These are phyloP conservation scores for Dufourea novaeangliae DNA, from an alignment of 1,140 invertebrate species.

Conservation along the genomic window DNA sequence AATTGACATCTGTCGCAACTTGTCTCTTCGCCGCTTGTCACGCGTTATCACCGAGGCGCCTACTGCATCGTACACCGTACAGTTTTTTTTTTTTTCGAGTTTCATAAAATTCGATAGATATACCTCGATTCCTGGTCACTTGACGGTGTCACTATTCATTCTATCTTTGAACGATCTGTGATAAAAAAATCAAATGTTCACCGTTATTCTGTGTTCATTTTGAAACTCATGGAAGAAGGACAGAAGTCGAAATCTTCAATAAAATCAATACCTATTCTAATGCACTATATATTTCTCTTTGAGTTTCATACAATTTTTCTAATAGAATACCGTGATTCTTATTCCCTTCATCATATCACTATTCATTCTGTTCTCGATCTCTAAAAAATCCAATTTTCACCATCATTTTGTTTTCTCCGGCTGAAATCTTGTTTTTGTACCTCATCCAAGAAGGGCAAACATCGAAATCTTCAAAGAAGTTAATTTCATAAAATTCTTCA, in stretches of 20 bases:
- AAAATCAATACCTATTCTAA: too few species aligned
- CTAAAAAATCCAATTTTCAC: not conserved
- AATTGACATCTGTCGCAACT: slow-evolving; percentile 47
- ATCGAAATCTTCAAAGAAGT: too few species aligned
- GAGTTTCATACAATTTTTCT: not conserved
- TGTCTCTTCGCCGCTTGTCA: slow-evolving; percentile 16
- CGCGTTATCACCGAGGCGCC: slow-evolving; percentile 12
- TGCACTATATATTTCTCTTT: too few species aligned
- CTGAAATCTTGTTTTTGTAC: too few species aligned
- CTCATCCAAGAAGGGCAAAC: too few species aligned
- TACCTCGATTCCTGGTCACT: not conserved
- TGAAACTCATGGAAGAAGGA: too few species aligned
- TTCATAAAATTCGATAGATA: not conserved
- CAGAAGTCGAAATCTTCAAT: too few species aligned
- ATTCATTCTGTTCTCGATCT: not conserved
- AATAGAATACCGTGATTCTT: not conserved
- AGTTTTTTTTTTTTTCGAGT: not conserved
- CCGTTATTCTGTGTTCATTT: too few species aligned
- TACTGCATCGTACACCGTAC: not conserved
- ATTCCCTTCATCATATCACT: not conserved
- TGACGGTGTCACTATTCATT: not conserved
- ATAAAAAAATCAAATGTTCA: not conserved
- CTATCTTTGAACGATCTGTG: not conserved
- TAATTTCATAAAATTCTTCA: too few species aligned
- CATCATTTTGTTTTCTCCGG: too few species aligned